Conservation (phyloP, 2,888 invertebrate species). For the Drosophila aldrichi region DNA sequence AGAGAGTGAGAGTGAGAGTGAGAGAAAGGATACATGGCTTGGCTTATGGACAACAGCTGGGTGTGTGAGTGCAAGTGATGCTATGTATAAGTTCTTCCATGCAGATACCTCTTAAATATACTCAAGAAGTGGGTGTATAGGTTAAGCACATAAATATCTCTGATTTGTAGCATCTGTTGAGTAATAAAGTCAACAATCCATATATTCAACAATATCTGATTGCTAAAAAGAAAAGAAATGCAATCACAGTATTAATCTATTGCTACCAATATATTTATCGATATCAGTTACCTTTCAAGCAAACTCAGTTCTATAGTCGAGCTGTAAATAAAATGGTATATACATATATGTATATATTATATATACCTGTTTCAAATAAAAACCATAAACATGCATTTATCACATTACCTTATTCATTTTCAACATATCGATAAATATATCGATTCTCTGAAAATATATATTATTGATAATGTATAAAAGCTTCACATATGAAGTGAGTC, state of each 20-base stretch:
- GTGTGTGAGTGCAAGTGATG: constrained; percentile 12
- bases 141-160: neutral
- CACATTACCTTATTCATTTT: neutral
- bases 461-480: no score
- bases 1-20: neutral
- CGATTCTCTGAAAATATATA: neutral
- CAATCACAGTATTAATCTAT: no score
- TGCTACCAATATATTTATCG: no score
- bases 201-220: neutral
- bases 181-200: fast-evolving
- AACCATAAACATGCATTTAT: neutral
- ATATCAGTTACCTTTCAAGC: no score
- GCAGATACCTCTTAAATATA: neutral
- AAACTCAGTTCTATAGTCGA: neutral
- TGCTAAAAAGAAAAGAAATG: no score
- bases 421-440: neutral
- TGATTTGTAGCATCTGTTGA: neutral
- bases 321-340: neutral
- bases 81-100: constrained; percentile 23
- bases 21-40: constrained; percentile 6
- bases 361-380: neutral
- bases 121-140: neutral
- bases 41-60: constrained; percentile 36
- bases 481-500: no score
- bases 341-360: neutral